phyloP scores from a whole-genome alignment of 2,888 invertebrate genomes.

The Phaonia tiefii region DNA sequence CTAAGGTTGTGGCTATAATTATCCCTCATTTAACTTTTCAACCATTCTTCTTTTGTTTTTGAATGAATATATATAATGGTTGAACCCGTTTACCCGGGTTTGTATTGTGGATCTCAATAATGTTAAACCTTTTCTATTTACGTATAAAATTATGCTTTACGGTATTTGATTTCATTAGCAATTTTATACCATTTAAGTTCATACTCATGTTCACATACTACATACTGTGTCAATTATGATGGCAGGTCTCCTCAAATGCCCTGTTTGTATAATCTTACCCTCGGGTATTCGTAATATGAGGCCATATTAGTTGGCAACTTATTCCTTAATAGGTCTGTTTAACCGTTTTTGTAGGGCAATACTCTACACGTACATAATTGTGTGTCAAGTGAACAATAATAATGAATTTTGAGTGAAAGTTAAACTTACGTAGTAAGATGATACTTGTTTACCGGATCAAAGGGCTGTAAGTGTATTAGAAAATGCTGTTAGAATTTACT shows the following conservation, averaged over 20 bases:
- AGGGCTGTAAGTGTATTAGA: too few species aligned
- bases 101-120: too few species aligned
- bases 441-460: too few species aligned
- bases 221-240: conserved; percentile 35
- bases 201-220: conserved; percentile 3
- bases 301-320: not conserved
- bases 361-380: not conserved
- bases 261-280: not conserved
- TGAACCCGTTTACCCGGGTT: not conserved
- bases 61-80: too few species aligned
- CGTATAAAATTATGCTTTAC: conserved; percentile 23
- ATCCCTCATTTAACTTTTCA: too few species aligned
- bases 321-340: not conserved
- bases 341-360: conserved; percentile 7
- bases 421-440: conserved; percentile 2
- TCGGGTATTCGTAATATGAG: conserved; percentile 3
- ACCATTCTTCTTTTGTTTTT: too few species aligned
- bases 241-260: not conserved
- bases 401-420: conserved; percentile 19
- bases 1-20: too few species aligned
- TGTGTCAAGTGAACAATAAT: not conserved
- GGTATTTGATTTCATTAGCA: conserved; percentile 30
- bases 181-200: conserved; percentile 30
- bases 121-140: too few species aligned
- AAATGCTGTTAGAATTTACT: too few species aligned